Percentiles rank a stretch among this genome's conserved stretches.
These are phyloP conservation scores for Pangasius macronema DNA, from an alignment of 2,797 vertebrate genomes.

Conservation along the genomic window DNA sequence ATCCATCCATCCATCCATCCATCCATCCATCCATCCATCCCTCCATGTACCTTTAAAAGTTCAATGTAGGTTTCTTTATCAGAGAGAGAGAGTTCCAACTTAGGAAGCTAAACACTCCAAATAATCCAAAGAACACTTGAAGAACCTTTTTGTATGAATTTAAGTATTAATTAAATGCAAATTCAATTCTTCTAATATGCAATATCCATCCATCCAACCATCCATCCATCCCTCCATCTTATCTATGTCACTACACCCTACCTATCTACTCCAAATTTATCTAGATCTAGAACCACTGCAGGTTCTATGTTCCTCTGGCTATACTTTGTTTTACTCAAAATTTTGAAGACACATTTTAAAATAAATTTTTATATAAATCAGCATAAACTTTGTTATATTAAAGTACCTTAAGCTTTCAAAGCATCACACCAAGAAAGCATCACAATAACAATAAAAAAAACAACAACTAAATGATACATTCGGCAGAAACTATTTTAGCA, in stretches of 20 bases:
- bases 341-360: neutral
- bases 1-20: neutral
- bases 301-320: neutral
- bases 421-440: neutral
- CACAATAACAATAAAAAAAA: too few relatives aligned
- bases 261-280: neutral
- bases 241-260: neutral
- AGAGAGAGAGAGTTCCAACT: too few relatives aligned
- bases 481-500: neutral
- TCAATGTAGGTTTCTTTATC: neutral
- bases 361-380: neutral
- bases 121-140: neutral
- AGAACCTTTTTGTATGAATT: too few relatives aligned
- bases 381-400: neutral
- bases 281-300: neutral
- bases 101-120: neutral
- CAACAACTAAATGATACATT: neutral
- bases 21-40: neutral
- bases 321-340: neutral
- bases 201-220: neutral
- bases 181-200: neutral
- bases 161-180: too few relatives aligned
- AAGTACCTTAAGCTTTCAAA: neutral
- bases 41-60: neutral
- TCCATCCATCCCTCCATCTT: neutral